phyloP scores from a whole-genome alignment of 2,797 vertebrate genomes.

The Tragopan temminckii region DNA sequence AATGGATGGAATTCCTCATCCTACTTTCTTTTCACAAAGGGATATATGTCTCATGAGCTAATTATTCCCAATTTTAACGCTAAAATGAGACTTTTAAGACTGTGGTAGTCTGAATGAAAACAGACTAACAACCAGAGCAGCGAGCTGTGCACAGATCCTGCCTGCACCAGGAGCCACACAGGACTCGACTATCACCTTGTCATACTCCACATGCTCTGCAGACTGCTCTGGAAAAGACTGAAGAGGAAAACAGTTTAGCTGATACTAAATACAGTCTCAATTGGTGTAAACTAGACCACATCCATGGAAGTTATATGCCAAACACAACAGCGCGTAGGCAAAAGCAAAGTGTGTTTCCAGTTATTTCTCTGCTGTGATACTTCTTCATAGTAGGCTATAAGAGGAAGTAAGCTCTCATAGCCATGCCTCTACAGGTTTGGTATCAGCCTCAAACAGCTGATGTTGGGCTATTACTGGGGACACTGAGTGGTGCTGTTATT shows the following conservation, averaged over 20 bases:
- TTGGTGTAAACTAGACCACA: neutral
- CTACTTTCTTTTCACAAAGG: neutral
- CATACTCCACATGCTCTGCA: neutral
- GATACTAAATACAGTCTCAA: neutral
- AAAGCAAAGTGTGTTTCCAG: neutral
- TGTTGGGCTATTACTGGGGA: neutral
- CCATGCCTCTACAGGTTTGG: neutral
- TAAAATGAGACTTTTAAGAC: neutral
- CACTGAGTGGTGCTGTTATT: neutral
- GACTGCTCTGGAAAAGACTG: neutral
- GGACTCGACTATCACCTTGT: neutral
- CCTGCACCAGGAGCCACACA: neutral
- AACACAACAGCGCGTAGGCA: neutral
- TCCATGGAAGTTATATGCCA: neutral
- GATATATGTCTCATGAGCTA: neutral
- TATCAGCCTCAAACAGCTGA: neutral
- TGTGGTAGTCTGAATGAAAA: neutral
- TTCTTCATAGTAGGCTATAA: neutral
- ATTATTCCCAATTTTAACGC: neutral
- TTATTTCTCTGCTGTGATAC: neutral
- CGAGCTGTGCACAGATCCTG: neutral
- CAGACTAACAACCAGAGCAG: neutral
- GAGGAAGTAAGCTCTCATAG: neutral
- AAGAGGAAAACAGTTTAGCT: neutral
- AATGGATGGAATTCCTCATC: neutral